Base-by-base conservation (phyloP, 2,888 invertebrate genomes). In the Noctua janthina region DNA sequence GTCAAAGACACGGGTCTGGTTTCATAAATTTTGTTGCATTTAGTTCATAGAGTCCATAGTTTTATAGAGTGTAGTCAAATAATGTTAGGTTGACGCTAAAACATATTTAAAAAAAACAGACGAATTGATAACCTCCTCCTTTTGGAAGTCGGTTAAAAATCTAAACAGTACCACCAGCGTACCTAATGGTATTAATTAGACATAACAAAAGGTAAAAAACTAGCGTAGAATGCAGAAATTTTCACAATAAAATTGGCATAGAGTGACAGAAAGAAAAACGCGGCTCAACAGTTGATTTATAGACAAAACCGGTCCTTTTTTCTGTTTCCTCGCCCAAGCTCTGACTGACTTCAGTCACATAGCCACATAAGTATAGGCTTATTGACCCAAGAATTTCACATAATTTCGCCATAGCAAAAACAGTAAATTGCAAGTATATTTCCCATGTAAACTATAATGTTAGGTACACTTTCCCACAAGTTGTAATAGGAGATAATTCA, bases 401-500 rank as follows among this genome's bases (percentile, higher is more conserved):
- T 79, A 78, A 84, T 78, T 84, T 84, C 70, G 87, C 73, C 73
- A 70, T 77, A 81, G 78, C 68, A 81, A 81, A 76, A 82, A 71
- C 75, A 75, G 70, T 72, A 73, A 80, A 78, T 80, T 76, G 66
- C 82, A 79, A 70, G 76, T 83, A 67, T 82, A 76, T 85, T 89
- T 87, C 89, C 78, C 86, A 87, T 88, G 81, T 77, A 79, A 76
- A 35, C 77, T 64, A 43, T 84, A 87, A 85, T 81, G 77, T 71
- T 67, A 59, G 54, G 75, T 70, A 76, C 29, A 78, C 81, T 88
- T 90, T 90, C 88, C 87, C 87, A 88, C 88, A 76, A 84, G 73
- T 81, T 84, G 84, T 79, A 89, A 85, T 86, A 79, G 56, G 23
- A 78, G 73, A 87, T 88, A 88, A 90, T 91, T 87, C 74, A 76